Base-by-base conservation (phyloP, 2,888 invertebrate genomes). In the Drosophila dives region DNA sequence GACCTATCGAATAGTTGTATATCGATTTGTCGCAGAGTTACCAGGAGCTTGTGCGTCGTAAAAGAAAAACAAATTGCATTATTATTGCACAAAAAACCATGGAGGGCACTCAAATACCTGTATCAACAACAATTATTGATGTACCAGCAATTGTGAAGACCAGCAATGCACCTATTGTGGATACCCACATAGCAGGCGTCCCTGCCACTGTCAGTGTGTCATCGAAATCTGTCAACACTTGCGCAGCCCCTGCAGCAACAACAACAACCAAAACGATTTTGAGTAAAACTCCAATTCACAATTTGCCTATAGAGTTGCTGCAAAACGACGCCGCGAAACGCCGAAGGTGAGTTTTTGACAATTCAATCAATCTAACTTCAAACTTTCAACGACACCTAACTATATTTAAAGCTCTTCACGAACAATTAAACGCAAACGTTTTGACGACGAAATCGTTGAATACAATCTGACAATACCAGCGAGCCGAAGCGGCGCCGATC, bases 401-500 rank as follows among this genome's bases (percentile, higher is more conserved):
- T 12, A 3, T 33, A 55, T 38, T 60, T 20, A 42, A 91, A 97
- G 98, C 92, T 98, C 98, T 15, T 98, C 97, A 34, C 94, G 99
- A 68, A 98, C 98, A 2, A 99, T 99, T 86, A 99, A 99, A 93
- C 95, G 99, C 0, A 96, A 97, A 87, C 97, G 98, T 85, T 99
- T 99, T 93, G 99, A 99, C 92, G 99, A 99, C 94, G 99, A 99
- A 93, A 94, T 99, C 67, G 99, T 99, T 0, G 99, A 99, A 66
- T 98, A 97, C 81, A 97, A 97, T 92, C 93, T 97, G 67, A 95
- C 96, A 58, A 93, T 95, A 83, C 95, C 95, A 42, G 78, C 80
- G 20, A 91, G 81, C 32, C 91, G 87, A 45, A 64, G 91, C 8
- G 89, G 90, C 10, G 72, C 87, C 5, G 92, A 92, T 67, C 81